Percentiles rank a stretch among this genome's conserved stretches.
Evolutionary conservation across 2,113 vertebrate species (phyloP).

Genomic region (Kryptolebias marmoratus): DNA sequence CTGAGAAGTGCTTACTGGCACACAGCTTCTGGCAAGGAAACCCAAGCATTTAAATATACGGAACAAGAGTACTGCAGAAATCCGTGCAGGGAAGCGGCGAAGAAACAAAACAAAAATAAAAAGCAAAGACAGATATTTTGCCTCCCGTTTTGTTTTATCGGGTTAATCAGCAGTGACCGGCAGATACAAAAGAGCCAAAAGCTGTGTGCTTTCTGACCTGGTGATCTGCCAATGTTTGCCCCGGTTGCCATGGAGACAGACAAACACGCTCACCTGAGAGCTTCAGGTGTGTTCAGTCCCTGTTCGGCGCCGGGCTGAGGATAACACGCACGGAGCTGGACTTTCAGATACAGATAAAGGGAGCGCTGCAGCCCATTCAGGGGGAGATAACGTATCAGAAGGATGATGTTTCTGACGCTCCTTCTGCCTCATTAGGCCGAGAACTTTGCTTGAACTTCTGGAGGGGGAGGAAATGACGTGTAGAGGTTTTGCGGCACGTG

Average conservation of each 20-base stretch:
- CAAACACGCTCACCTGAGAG: conserved; percentile 69
- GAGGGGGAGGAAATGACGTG: conserved; percentile 40
- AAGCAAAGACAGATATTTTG: too few relatives aligned
- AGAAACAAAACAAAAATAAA: conserved; percentile 13
- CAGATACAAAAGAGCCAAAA: conserved; percentile 45
- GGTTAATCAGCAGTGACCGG: conserved; percentile 30
- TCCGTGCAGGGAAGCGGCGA: not conserved
- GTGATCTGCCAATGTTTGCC: conserved; percentile 51
- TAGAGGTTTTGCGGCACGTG: conserved; percentile 39
- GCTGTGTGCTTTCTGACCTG: conserved; percentile 23
- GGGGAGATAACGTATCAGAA: conserved; percentile 1
- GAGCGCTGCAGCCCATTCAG: not conserved
- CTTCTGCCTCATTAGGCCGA: conserved; percentile 21
- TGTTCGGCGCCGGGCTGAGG: conserved; percentile 27
- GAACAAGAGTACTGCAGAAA: conserved; percentile 10
- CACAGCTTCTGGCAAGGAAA: conserved; percentile 25
- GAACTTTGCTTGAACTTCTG: conserved; percentile 18
- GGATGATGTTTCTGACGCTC: conserved; percentile 18
- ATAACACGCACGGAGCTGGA: conserved; percentile 12
- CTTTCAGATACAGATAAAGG: not conserved
- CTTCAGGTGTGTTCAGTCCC: conserved; percentile 66
- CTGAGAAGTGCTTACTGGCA: conserved; percentile 14
- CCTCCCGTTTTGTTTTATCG: conserved; percentile 23
- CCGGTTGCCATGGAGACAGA: conserved; percentile 68
- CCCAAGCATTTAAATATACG: conserved; percentile 27